phyloP scores from a whole-genome alignment of 2,113 vertebrate species.

The Mus pahari region DNA sequence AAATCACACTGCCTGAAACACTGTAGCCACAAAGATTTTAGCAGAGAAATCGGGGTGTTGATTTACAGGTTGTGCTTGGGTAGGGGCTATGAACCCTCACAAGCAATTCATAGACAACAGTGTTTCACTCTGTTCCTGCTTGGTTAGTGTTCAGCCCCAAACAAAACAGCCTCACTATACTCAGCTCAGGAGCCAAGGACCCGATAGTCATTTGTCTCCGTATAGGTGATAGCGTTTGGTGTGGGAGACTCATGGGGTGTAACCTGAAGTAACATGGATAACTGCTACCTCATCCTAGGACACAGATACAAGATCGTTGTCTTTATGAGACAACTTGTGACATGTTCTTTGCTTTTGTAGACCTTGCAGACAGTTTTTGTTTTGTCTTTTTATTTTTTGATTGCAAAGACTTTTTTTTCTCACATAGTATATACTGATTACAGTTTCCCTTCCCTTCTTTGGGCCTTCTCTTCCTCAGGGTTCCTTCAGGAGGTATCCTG shows the following conservation, averaged over 20 bases:
- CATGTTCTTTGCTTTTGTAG: background rate
- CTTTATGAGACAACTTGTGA: background rate
- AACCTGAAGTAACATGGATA: background rate
- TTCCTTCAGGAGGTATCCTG: background rate
- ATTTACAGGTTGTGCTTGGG: background rate
- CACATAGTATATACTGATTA: background rate
- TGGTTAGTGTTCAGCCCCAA: too few species aligned
- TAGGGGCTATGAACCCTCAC: background rate
- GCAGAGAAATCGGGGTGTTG: too few species aligned
- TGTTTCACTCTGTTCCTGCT: background rate
- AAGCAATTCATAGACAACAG: background rate
- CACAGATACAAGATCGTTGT: background rate
- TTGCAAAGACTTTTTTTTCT: background rate
- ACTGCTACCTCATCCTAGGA: background rate
- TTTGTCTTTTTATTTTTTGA: background rate
- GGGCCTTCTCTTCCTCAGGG: background rate
- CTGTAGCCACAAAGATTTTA: background rate
- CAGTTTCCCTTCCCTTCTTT: background rate
- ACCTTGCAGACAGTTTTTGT: background rate
- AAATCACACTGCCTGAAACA: background rate
- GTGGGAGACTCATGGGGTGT: background rate
- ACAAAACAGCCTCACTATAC: background rate
- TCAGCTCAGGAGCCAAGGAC: background rate
- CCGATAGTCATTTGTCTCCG: background rate
- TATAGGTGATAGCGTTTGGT: background rate